A percentile compares a stretch with the other conserved stretches of the same genome.
phyloP scores from a whole-genome alignment of 1,140 invertebrate species.

The Tenebrio molitor region DNA sequence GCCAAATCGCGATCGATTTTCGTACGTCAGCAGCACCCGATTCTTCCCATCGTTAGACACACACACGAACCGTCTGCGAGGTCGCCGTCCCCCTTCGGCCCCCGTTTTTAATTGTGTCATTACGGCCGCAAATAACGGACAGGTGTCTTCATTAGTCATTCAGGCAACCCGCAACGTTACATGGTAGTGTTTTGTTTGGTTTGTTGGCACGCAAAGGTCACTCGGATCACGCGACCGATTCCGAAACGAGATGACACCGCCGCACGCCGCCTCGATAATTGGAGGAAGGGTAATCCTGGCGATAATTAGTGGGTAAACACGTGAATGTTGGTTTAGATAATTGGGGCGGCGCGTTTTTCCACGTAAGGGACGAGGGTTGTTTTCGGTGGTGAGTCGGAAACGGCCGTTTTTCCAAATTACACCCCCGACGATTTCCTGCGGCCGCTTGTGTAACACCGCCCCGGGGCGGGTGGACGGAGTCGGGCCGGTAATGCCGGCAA shows the following conservation, averaged over 20 bases:
- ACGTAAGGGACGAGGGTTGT: constrained; percentile 8
- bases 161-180: constrained; percentile 25
- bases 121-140: constrained; percentile 24
- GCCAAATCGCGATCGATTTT: too few species aligned
- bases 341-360: constrained; percentile 19
- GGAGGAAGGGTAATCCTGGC: neutral
- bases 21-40: too few species aligned
- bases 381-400: constrained; percentile 31
- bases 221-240: constrained; percentile 36
- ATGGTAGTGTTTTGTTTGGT: constrained; percentile 40
- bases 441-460: constrained; percentile 49
- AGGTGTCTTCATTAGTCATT: constrained; percentile 45
- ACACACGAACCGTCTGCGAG: too few species aligned
- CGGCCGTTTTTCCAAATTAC: constrained; percentile 26
- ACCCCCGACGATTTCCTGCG: neutral
- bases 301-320: constrained; percentile 38
- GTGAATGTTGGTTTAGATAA: constrained; percentile 41
- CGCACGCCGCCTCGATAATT: constrained; percentile 3
- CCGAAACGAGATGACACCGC: constrained; percentile 29
- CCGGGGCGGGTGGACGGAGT: constrained; percentile 41
- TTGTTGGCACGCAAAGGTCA: constrained; percentile 42
- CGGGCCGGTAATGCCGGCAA: constrained; percentile 53
- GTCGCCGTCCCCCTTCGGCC: neutral
- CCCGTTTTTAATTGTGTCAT: constrained; percentile 21
- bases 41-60: too few species aligned